A percentile compares a stretch with the other conserved stretches of the same genome.
phyloP scores from a whole-genome alignment of 2,888 invertebrate genomes.

The Polydrusus cervinus region DNA sequence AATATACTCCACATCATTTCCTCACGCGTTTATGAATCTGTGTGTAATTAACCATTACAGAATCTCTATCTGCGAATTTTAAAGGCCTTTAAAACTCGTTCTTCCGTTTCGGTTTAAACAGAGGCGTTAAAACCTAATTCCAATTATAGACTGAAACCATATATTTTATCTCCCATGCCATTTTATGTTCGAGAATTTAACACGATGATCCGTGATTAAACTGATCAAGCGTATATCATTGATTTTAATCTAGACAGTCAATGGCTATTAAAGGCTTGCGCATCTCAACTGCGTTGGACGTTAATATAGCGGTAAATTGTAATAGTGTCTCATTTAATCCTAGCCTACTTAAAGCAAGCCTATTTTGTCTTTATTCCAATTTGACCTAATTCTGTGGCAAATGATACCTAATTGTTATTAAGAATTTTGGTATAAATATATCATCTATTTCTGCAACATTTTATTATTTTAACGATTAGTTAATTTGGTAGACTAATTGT shows the following conservation, averaged over 20 bases:
- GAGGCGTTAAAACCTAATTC: conserved; percentile 39
- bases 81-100: conserved; percentile 27
- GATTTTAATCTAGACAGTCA: conserved; percentile 42
- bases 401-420: conserved; percentile 26
- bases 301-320: conserved; percentile 40
- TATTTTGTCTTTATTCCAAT: conserved; percentile 28
- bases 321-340: conserved; percentile 39
- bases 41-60: conserved; percentile 14
- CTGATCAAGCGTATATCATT: conserved; percentile 43
- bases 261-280: conserved; percentile 39
- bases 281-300: conserved; percentile 32
- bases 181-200: conserved; percentile 39
- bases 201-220: conserved; percentile 42
- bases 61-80: conserved; percentile 14
- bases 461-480: no score
- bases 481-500: no score
- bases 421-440: background rate
- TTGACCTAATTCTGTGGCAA: background rate
- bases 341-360: conserved; percentile 26
- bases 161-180: conserved; percentile 44
- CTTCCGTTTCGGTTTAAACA: conserved; percentile 36
- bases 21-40: conserved; percentile 4
- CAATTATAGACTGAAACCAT: conserved; percentile 43
- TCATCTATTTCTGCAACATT: no score
- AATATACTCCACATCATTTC: no score